These are phyloP conservation scores for Tarsius wallacei DNA, from an alignment of 2,797 vertebrate species.

Conservation along the genomic window DNA sequence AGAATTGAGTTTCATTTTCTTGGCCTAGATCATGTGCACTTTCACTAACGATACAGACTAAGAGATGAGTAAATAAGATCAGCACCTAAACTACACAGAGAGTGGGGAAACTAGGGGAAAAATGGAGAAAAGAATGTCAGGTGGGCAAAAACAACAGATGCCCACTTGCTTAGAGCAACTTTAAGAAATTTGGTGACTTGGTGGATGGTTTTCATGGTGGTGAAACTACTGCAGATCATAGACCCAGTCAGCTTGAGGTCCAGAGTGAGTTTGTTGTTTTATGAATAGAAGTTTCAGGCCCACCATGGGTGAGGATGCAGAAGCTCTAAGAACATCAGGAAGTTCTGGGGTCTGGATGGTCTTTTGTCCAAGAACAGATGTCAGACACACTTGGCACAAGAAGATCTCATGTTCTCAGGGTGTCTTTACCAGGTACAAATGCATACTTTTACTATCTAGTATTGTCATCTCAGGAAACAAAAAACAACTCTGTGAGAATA, in stretches of 20 bases:
- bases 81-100: neutral
- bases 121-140: neutral
- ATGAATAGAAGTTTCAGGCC: neutral
- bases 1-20: neutral
- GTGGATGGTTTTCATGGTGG: neutral
- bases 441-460: neutral
- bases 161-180: neutral
- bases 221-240: neutral
- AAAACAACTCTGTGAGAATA: neutral
- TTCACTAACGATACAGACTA: neutral
- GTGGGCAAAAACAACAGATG: neutral
- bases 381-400: neutral
- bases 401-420: neutral
- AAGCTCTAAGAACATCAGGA: neutral
- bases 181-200: neutral
- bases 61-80: neutral
- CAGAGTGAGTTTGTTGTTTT: conserved; percentile 42
- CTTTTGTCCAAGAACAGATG: neutral
- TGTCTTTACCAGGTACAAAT: neutral
- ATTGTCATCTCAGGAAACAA: conserved; percentile 36
- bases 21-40: neutral
- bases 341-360: neutral
- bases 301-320: neutral
- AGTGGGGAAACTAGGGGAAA: conserved; percentile 7
- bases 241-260: neutral